Evolutionary conservation across 2,797 vertebrate species (phyloP).

Genomic region (Kryptolebias ocellatus): DNA sequence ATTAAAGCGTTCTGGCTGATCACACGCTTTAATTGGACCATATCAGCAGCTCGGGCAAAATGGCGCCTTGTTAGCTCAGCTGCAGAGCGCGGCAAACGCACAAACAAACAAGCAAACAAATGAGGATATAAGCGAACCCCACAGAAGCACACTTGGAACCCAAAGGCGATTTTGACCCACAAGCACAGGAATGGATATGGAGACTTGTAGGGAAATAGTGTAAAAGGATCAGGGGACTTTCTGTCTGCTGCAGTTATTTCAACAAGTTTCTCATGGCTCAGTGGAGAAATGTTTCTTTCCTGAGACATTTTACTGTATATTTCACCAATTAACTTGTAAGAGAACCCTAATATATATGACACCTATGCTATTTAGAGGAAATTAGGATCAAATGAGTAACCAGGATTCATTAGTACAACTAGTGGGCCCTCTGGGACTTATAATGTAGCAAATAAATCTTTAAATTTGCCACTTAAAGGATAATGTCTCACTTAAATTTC

Average conservation of each 20-base stretch:
- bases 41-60: slow-evolving; percentile 72
- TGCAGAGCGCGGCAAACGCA: slow-evolving; percentile 65
- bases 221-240: slow-evolving; percentile 12
- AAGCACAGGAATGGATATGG: slow-evolving; percentile 44
- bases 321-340: slow-evolving; percentile 10
- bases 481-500: slow-evolving; percentile 5
- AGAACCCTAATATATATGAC: neutral
- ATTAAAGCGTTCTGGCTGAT: slow-evolving; percentile 86
- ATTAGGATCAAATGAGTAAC: slow-evolving; percentile 33
- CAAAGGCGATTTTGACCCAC: slow-evolving; percentile 42
- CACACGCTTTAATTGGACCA: slow-evolving; percentile 84
- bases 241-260: slow-evolving; percentile 15
- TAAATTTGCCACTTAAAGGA: slow-evolving; percentile 10
- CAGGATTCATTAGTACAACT: slow-evolving; percentile 29
- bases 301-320: slow-evolving; percentile 17
- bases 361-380: slow-evolving; percentile 22
- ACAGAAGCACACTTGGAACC: slow-evolving; percentile 48
- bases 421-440: slow-evolving; percentile 25
- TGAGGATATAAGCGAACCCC: slow-evolving; percentile 64
- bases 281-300: slow-evolving; percentile 12
- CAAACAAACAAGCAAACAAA: slow-evolving; percentile 77
- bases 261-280: neutral
- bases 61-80: slow-evolving; percentile 82
- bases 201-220: slow-evolving; percentile 23
- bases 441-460: slow-evolving; percentile 20